Percentiles rank a stretch among this genome's conserved stretches.
phyloP scores from a whole-genome alignment of 30 jellyfish, hydroid and myxozoan species.

The Mastigias papua region DNA sequence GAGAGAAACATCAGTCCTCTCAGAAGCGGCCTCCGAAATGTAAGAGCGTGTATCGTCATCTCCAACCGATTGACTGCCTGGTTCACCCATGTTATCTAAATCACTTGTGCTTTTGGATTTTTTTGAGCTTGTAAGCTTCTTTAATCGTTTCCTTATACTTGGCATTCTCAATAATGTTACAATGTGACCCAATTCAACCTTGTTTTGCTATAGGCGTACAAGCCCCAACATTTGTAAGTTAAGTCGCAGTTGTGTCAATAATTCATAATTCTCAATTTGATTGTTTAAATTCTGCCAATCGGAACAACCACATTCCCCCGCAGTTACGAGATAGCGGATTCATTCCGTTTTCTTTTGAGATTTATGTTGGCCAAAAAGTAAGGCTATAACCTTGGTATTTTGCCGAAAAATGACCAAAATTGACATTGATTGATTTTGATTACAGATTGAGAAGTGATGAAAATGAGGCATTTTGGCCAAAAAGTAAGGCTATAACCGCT shows the following conservation, averaged over 20 bases:
- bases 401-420: no score
- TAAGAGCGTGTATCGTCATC: slow-evolving; percentile 62
- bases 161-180: slow-evolving; percentile 21
- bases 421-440: no score
- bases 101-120: slow-evolving; percentile 65
- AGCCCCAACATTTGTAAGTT: background rate
- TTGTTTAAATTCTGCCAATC: slow-evolving; percentile 20
- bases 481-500: no score
- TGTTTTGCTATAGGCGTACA: background rate
- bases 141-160: slow-evolving; percentile 63
- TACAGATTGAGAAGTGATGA: no score
- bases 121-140: slow-evolving; percentile 59
- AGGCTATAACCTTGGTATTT: no score
- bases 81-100: slow-evolving; percentile 17
- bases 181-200: background rate
- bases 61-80: slow-evolving; percentile 1
- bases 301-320: slow-evolving; percentile 37
- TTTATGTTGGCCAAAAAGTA: no score
- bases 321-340: no score
- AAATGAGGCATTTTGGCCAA: no score
- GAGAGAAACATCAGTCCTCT: slow-evolving; percentile 42
- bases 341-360: no score
- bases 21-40: slow-evolving; percentile 67
- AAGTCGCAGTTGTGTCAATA: slow-evolving; percentile 9
- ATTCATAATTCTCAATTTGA: slow-evolving; percentile 4